Evolutionary conservation across 1,140 invertebrate genomes (phyloP).

Genomic region (Mizuhopecten yessoensis): DNA sequence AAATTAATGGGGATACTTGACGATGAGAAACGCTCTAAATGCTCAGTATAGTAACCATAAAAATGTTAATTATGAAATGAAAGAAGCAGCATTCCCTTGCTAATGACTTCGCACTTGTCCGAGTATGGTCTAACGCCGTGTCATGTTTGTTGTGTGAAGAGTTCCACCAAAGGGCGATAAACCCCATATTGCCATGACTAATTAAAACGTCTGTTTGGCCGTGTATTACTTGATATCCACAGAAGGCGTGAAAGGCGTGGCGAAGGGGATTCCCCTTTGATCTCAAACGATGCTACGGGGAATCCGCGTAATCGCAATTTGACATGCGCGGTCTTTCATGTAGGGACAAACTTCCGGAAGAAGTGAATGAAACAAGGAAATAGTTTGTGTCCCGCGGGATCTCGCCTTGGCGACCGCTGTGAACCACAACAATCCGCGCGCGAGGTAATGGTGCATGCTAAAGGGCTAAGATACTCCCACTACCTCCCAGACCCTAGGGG

Average conservation of each 20-base stretch:
- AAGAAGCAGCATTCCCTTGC: neutral
- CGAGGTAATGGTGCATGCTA: constrained; percentile 19
- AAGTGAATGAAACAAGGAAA: constrained; percentile 31
- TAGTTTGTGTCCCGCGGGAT: neutral
- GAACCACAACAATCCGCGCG: constrained; percentile 30
- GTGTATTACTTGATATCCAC: constrained; percentile 35
- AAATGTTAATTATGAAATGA: constrained; percentile 32
- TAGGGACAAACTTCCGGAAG: neutral
- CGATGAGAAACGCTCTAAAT: neutral
- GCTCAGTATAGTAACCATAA: constrained; percentile 11
- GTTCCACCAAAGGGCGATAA: constrained; percentile 23
- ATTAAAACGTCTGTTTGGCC: neutral
- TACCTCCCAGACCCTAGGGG: constrained; percentile 12
- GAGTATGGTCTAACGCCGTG: neutral
- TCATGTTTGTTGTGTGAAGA: constrained; percentile 33
- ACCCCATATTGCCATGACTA: constrained; percentile 30
- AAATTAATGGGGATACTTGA: neutral
- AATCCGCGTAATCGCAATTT: constrained; percentile 8
- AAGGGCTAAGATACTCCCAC: neutral
- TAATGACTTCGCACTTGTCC: constrained; percentile 37
- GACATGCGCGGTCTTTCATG: constrained; percentile 15
- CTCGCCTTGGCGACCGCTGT: constrained; percentile 28
- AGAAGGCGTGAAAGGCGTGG: constrained; percentile 36
- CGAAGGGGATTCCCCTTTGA: constrained; percentile 31
- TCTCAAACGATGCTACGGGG: constrained; percentile 12